Evolutionary conservation across 2,888 invertebrate genomes (phyloP), one percentile per base, ranked within the genome.

Genomic region (Catocala nupta): DNA sequence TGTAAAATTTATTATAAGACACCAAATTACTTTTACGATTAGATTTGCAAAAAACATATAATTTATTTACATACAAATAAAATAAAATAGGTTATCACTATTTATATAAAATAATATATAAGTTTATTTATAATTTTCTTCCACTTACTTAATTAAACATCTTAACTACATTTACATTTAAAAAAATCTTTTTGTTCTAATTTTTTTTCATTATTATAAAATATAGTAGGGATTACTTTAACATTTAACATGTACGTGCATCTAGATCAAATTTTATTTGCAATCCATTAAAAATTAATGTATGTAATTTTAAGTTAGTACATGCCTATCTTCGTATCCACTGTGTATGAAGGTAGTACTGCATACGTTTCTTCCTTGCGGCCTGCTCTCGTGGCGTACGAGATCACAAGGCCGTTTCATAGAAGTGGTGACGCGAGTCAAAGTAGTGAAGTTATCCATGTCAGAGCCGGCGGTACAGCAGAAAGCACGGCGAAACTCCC

Each of bases 401-500:
- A 77, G 65, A 1, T 77, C 74, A n/a, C 77, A 75, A 0, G 77
- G 77, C 9, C 78, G 74, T 34, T 81, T 82, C 55, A 81, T 81
- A 47, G 88, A 83, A 0, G 86, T 86, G 4, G 89, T 90, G 4
- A 88, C 68, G 0, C 90, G 81, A 0, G 88, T 87, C n/a, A 90
- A 60, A 0, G 89, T 90, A 0, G 88, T 86, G 25, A 87, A 84
- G 55, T 84, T 85, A 3, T 90, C 89, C 1, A 75, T 78, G 0
- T 74, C 69, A 0, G 81, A 65, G 0, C 66, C 71, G 0, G 77
- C 58, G 0, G 84, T 71, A 57, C 91, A 91, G 73, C 90, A 90
- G 84, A 95, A 94, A 0, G 96, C 95, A 16, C 96, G 95, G 10
- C 95, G 95, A 80, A 96, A 96, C 81, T 96, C 96, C 13, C 95